Percentiles rank a stretch among this genome's conserved stretches.
Conservation (phyloP, 1,140 invertebrate species). For the Ostrea denselamellosa region DNA sequence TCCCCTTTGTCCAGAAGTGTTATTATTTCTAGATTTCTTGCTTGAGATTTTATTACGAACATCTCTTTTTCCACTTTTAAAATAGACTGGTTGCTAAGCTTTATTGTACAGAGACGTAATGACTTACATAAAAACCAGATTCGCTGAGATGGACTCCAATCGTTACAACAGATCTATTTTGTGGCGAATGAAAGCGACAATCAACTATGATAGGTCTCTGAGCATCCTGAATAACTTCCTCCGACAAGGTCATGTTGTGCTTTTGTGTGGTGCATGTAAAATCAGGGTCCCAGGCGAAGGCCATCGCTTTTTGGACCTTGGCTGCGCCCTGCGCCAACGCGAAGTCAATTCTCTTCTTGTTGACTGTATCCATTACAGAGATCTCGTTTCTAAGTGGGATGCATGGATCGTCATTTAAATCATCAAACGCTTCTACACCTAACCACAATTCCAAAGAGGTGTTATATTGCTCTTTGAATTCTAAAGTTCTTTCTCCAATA, state of each 20-base stretch:
- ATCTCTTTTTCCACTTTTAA: background rate
- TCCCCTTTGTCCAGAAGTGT: no score
- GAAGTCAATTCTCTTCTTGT: slow-evolving; percentile 65
- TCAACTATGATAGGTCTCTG: slow-evolving; percentile 65
- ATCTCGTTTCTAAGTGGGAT: slow-evolving; percentile 49
- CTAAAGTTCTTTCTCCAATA: slow-evolving; percentile 38
- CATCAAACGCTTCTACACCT: slow-evolving; percentile 68
- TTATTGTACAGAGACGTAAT: background rate
- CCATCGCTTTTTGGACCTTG: slow-evolving; percentile 63
- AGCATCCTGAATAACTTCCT: slow-evolving; percentile 56
- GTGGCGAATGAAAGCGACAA: slow-evolving; percentile 68
- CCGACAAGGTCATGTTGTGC: slow-evolving; percentile 54
- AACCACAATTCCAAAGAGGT: slow-evolving; percentile 65
- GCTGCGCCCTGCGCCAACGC: slow-evolving; percentile 63
- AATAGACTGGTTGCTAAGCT: no score
- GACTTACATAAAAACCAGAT: slow-evolving; percentile 63
- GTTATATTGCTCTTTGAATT: background rate
- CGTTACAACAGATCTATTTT: slow-evolving; percentile 70
- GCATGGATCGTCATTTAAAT: slow-evolving; percentile 65
- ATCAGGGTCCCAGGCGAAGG: slow-evolving; percentile 70
- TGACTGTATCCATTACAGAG: slow-evolving; percentile 60
- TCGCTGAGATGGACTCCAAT: slow-evolving; percentile 69
- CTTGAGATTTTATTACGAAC: no score
- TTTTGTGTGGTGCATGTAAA: slow-evolving; percentile 65
- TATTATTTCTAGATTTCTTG: no score